Evolutionary conservation across 2,113 vertebrate genomes (phyloP).

Genomic region (Neofelis nebulosa): DNA sequence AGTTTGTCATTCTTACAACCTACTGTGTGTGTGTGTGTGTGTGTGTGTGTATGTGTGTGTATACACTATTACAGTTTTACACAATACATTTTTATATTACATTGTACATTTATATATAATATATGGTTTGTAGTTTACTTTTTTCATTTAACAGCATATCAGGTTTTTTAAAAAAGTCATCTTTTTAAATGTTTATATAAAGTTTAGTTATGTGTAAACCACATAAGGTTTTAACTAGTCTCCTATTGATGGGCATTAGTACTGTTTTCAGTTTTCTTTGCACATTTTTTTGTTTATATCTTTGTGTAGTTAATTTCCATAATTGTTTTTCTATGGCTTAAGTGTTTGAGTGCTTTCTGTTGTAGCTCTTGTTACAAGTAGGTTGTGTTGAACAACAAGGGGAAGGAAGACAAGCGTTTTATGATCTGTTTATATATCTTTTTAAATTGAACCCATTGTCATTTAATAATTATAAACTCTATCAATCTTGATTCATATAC

Average conservation of each 20-base stretch:
- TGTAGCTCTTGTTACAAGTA: neutral
- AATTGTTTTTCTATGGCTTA: neutral
- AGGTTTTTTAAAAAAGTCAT: neutral
- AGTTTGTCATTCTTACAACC: neutral
- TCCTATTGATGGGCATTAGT: neutral
- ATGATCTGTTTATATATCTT: neutral
- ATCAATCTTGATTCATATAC: neutral
- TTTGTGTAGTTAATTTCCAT: neutral
- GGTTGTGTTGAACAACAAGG: neutral
- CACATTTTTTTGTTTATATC: neutral
- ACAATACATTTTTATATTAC: neutral
- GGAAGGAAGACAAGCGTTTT: neutral
- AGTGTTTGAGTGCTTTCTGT: neutral
- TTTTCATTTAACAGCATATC: constrained; percentile 11
- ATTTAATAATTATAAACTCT: constrained; percentile 45
- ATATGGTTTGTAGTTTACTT: neutral
- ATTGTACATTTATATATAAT: neutral
- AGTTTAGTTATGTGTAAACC: neutral
- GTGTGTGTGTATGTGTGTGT: neutral
- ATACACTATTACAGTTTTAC: neutral
- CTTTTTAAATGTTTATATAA: neutral
- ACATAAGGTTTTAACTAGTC: neutral
- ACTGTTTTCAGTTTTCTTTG: constrained; percentile 33
- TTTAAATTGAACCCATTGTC: constrained; percentile 5
- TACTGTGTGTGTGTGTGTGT: neutral